Evolutionary conservation across 2,888 invertebrate genomes (phyloP), one percentile per base, ranked within the genome.

Genomic region (Campoplex capitator): DNA sequence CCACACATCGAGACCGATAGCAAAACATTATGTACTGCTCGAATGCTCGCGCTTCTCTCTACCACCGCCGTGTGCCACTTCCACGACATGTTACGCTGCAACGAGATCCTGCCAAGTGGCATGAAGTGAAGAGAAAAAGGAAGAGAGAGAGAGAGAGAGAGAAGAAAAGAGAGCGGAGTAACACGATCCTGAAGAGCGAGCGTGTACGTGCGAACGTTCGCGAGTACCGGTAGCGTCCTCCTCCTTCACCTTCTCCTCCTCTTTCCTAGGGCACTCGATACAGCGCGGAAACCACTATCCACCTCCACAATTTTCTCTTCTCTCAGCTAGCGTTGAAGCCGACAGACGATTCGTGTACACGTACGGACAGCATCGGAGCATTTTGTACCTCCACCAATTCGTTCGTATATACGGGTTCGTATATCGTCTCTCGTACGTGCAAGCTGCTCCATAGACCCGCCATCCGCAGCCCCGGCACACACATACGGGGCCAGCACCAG

Each of bases 401-500:
- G 67, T 56, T 68, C 65, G 54, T 45, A 56, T 74, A 62, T 62
- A 58, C 38, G 58, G 23, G 42, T 58, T 32, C 58, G 32, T 62
- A 62, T 32, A 62, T 62, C 62, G 32, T 62, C 32, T 32, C 62
- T 85, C 81, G 86, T 85, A 85, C 84, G 88, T 90, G 45, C 70
- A 45, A 32, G 45, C 54, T 89, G 90, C 71, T 91, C 78, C 73
- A 71, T 79, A 86, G 79, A 91, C 91, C 91, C 92, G 92, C 91
- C 95, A 95, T 95, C 95, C 95, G 95, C 95, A 95, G 95, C 73
- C 80, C 73, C 95, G 92, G 76, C 23, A 51, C 56, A 45, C 51
- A 77, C 35, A 51, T 51, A 67, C 54, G 71, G 51, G 80, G 67
- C 9, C 58, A 67, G 76, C 62, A 83, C 94, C 94, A 95, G 95